Evolutionary conservation across 1,140 invertebrate genomes (phyloP), one percentile per base, ranked within the genome.

Genomic region (Periplaneta americana): DNA sequence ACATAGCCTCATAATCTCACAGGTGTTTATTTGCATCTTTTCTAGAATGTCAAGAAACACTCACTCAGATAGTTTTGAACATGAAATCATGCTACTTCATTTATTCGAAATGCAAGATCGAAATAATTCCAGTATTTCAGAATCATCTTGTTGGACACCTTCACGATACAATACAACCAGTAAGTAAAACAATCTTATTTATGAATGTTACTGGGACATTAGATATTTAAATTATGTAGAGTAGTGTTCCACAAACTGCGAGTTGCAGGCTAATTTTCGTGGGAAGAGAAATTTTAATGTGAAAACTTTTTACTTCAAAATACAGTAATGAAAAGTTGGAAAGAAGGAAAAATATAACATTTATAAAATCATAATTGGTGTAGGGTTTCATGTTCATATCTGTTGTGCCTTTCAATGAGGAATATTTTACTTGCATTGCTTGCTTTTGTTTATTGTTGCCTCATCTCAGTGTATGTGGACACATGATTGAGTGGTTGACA

Each of bases 81-180:
- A 91, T 81, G 89, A 91, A 83, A 88, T 90, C 78, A 90, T 90
- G 89, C 79, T 91, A 13, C 84, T 91, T 10, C 89, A 90, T 37
- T 82, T 91, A 34, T 89, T 91, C 81, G 89, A 90, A 83, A 89
- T 91, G 86, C 89, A 90, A 81, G 88, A 90, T 82, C 84, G 85
- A 66, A 89, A 87, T 79, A 82, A 75, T 34, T 77, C 80, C 13
- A 34, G 31, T 22, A 33, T 34, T 78, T 36, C 57, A 48, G 74
- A 33, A 22, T 35, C 57, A 31, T 28, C 34, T 9, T n/a, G 74
- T 33, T 83, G 75, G 79, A 48, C 82, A 34, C 36, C 66, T 15
- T 13, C 34, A 57, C 22, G 33, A 33, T 77, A 81, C 57, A 39
- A n/a, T 78, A 34, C 75, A 35, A 31, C 79, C 37, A 75, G 74